Evolutionary conservation across 2,113 vertebrate genomes (phyloP).

Genomic region (Pantherophis guttatus): DNA sequence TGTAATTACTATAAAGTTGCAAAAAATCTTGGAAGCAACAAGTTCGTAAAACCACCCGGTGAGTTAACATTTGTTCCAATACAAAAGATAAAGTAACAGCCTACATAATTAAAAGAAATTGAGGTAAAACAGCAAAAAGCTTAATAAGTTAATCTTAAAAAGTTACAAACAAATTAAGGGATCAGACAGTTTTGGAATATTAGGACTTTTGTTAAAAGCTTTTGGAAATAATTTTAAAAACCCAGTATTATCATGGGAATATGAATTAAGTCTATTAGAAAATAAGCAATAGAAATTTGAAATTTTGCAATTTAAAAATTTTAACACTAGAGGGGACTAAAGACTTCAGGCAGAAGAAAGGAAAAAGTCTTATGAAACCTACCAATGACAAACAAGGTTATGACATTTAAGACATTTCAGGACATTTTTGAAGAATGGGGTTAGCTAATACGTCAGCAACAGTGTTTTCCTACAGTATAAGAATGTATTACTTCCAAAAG

Average conservation of each 20-base stretch:
- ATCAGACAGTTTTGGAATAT: neutral
- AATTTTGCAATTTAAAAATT: neutral
- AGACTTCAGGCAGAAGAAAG: neutral
- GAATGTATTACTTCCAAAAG: neutral
- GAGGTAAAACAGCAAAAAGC: neutral
- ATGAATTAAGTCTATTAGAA: neutral
- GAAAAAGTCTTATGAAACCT: neutral
- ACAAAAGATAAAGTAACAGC: neutral
- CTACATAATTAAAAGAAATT: neutral
- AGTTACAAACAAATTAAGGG: neutral
- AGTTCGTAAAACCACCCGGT: neutral
- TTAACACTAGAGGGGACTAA: neutral
- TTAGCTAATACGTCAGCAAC: neutral
- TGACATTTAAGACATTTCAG: neutral
- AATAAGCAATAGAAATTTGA: neutral
- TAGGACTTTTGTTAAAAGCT: neutral
- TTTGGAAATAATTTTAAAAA: neutral
- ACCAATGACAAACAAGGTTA: neutral
- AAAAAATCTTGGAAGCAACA: neutral
- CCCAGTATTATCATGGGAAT: neutral
- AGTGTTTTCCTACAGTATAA: neutral
- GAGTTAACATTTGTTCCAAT: neutral
- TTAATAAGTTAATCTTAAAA: neutral
- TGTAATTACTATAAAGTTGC: neutral
- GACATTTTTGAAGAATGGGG: neutral